phyloP scores from a whole-genome alignment of 2,797 vertebrate genomes.

The Rhinatrema bivittatum region DNA sequence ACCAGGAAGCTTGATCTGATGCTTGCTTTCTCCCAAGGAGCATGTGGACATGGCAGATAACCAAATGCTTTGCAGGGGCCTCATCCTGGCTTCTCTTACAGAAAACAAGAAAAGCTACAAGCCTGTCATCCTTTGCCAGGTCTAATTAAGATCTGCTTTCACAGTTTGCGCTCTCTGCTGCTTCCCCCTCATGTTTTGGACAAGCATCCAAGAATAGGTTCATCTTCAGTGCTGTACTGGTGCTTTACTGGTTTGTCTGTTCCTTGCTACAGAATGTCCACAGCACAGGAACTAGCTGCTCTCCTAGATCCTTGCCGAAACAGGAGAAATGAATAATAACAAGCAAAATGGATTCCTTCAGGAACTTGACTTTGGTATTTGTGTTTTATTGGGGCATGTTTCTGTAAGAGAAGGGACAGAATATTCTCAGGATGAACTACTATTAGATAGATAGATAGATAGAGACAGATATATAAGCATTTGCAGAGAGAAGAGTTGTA shows the following conservation, averaged over 20 bases:
- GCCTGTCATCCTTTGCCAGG: not conserved
- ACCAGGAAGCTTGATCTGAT: not conserved
- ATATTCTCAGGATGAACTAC: too few species aligned
- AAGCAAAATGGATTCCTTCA: not conserved
- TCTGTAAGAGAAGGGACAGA: too few species aligned
- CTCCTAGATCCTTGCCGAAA: slow-evolving; percentile 1
- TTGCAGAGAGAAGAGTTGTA: too few species aligned
- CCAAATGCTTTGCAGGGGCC: rapidly evolving
- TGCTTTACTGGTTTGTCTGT: not conserved
- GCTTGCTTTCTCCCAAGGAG: not conserved
- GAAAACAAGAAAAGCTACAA: not conserved
- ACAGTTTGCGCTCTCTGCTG: not conserved
- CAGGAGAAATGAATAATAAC: not conserved
- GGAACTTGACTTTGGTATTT: slow-evolving; percentile 7
- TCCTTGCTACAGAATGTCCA: too few species aligned
- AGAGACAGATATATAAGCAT: too few species aligned
- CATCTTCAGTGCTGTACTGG: too few species aligned
- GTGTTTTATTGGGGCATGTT: slow-evolving; percentile 2
- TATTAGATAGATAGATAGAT: too few species aligned
- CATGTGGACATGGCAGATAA: not conserved
- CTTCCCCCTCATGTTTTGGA: not conserved
- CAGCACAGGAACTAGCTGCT: slow-evolving; percentile 1
- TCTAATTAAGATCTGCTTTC: not conserved
- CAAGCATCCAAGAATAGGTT: too few species aligned
- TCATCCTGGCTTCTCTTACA: not conserved